These are phyloP conservation scores for Nasua narica DNA, from an alignment of 2,797 vertebrate genomes.

Conservation along the genomic window DNA sequence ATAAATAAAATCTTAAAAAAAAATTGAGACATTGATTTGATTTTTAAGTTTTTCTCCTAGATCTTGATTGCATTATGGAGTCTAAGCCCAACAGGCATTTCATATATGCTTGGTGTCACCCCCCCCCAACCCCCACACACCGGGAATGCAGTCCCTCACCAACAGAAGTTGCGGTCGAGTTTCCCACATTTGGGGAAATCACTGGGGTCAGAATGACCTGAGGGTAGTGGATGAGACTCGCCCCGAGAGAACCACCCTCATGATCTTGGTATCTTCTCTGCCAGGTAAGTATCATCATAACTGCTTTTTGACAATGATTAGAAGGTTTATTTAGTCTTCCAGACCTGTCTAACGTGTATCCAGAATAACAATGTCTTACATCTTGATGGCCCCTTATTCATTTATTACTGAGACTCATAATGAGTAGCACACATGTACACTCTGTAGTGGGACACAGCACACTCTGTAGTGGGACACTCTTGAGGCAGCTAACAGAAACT, in stretches of 20 bases:
- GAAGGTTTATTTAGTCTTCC: constrained; percentile 37
- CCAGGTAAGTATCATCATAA: neutral
- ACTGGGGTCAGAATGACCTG: neutral
- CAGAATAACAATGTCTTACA: constrained; percentile 38
- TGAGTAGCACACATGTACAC: neutral
- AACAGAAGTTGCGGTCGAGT: neutral
- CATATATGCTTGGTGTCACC: neutral
- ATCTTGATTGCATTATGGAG: constrained; percentile 37
- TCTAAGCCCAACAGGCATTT: neutral
- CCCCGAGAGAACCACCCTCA: neutral
- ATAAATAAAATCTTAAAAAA: no score
- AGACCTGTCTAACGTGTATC: neutral
- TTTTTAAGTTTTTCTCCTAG: constrained; percentile 37
- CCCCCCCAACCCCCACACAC: neutral
- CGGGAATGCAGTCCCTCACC: neutral
- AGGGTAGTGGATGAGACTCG: neutral
- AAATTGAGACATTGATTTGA: neutral
- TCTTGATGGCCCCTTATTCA: constrained; percentile 37
- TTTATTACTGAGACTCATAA: constrained; percentile 37
- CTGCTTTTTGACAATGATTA: constrained; percentile 37
- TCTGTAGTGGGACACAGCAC: constrained; percentile 14
- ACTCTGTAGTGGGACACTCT: constrained; percentile 27
- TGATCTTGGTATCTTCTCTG: neutral
- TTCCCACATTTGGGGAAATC: neutral
- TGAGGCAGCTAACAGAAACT: constrained; percentile 37